Evolutionary conservation across 2,797 vertebrate species (phyloP).

Genomic region (Accipiter badius): DNA sequence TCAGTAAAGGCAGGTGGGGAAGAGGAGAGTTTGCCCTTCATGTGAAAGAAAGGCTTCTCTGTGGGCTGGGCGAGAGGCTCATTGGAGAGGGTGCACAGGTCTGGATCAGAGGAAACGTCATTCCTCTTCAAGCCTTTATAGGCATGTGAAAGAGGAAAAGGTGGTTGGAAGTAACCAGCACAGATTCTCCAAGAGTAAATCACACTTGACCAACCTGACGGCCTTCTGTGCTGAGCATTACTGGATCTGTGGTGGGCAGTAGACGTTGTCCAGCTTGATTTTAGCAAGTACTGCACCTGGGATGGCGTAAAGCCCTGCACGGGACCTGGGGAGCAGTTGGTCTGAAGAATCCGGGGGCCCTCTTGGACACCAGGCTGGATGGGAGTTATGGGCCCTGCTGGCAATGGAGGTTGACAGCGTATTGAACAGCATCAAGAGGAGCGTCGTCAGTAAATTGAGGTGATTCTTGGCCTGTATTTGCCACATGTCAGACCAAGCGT

Average conservation of each 20-base stretch:
- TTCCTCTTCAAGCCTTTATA: background rate
- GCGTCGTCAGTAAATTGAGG: background rate
- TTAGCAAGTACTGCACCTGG: background rate
- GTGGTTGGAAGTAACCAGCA: background rate
- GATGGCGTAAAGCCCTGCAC: background rate
- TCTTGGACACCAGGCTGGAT: background rate
- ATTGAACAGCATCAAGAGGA: background rate
- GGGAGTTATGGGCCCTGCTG: background rate
- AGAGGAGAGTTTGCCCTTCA: background rate
- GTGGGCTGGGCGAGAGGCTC: background rate
- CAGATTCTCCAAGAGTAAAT: background rate
- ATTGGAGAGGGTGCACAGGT: rapidly evolving
- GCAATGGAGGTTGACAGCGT: background rate
- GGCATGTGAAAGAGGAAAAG: background rate
- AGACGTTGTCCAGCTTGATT: background rate
- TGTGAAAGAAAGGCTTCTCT: background rate
- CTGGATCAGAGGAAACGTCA: background rate
- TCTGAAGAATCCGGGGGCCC: no score
- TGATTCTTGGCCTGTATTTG: background rate
- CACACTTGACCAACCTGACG: background rate
- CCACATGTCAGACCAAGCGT: background rate
- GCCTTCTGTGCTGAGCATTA: background rate
- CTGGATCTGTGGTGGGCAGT: background rate
- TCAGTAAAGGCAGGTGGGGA: no score
- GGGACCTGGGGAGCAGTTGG: background rate